Evolutionary conservation across 2,888 invertebrate genomes (phyloP).

Genomic region (Lordiphosa andalusiaca): DNA sequence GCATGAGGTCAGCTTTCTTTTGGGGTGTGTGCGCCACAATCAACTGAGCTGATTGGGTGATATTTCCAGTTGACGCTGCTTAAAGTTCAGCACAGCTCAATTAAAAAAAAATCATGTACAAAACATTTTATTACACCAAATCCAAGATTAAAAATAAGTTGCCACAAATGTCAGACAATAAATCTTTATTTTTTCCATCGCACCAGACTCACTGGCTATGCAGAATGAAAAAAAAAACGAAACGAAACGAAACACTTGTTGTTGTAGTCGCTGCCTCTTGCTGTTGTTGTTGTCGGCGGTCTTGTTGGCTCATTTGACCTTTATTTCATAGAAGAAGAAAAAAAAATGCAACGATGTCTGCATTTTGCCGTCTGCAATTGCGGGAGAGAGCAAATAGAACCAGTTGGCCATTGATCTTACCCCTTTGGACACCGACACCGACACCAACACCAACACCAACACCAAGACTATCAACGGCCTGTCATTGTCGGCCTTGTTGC

Average conservation of each 20-base stretch:
- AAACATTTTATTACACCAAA: conserved; percentile 24
- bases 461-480: conserved; percentile 24
- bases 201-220: conserved; percentile 15
- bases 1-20: conserved; percentile 54
- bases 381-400: conserved; percentile 60
- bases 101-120: conserved; percentile 18
- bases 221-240: too few relatives aligned
- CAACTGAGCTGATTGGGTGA: background rate
- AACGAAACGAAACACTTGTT: conserved; percentile 52
- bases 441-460: conserved; percentile 23
- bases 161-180: conserved; percentile 57
- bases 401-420: conserved; percentile 52
- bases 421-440: background rate
- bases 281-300: conserved; percentile 25
- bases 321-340: conserved; percentile 51
- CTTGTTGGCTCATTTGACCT: conserved; percentile 57
- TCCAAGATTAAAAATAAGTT: conserved; percentile 49
- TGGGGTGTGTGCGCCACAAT: conserved; percentile 23
- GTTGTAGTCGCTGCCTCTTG: conserved; percentile 24
- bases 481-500: conserved; percentile 45
- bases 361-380: conserved; percentile 52
- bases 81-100: conserved; percentile 12
- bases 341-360: conserved; percentile 43
- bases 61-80: conserved; percentile 3
- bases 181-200: conserved; percentile 50